Evolutionary conservation across 2,113 vertebrate species (phyloP), one percentile per base, ranked within the genome.

Genomic region (Poeciliopsis turrubarensis): DNA sequence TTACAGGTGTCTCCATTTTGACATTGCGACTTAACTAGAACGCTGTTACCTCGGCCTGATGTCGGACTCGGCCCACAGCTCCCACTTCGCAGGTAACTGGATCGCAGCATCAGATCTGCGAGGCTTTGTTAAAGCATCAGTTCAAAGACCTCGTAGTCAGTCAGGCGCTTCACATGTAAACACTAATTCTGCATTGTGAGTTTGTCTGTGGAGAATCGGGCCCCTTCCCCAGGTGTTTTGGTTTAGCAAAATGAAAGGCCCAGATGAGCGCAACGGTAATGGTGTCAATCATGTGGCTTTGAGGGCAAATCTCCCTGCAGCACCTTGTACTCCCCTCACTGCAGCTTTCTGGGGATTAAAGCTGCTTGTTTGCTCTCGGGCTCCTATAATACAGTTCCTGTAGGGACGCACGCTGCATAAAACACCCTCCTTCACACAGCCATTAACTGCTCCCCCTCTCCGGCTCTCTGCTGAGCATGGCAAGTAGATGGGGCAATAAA

Each of bases 301-400:
- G 62, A 70, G 74, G 74, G 73, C 70, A 75, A 65, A 86, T 85
- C 81, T 83, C 75, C 72, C 81, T 1, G 79, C 73, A 67, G 82
- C 74, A 86, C 81, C 81, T 82, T 72, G 75, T 71, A 1, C 72
- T 82, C 79, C 63, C 68, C 68, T 77, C 78, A 5, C 80, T 75
- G 79, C 71, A 83, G 88, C 84, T 71, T 73, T 81, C 78, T 68
- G 70, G 66, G 80, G 78, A 83, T 87, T 85, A 79, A 62, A 87
- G 73, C 57, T 70, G 73, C 68, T 77, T 77, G 78, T 84, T 84
- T 84, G 77, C 81, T 77, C 72, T 76, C 74, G 78, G 79, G 70
- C 26, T 80, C 29, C 26, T 63, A 37, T 84, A 80, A 89, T 75
- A 70, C 54, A 25, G 60, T 79, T 72, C 73, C 79, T 44, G 73